Conservation (phyloP, 1,140 invertebrate genomes). For the Drosophila sechellia region DNA sequence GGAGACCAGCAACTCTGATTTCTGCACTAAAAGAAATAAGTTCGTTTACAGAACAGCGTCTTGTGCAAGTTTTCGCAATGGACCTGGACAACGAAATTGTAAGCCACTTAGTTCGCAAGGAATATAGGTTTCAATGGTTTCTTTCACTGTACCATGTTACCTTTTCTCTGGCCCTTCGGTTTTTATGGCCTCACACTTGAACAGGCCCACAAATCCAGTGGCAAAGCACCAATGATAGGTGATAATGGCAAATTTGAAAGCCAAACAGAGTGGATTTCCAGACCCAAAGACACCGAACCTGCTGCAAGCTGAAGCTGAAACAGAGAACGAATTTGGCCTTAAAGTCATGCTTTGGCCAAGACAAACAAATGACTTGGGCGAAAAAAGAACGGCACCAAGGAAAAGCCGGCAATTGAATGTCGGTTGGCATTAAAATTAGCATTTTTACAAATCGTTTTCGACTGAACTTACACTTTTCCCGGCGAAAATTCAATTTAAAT, state of each 20-base stretch:
- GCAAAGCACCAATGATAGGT: conserved; percentile 82
- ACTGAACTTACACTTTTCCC: conserved; percentile 16
- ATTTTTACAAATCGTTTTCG: conserved; percentile 48
- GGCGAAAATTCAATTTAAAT: conserved; percentile 60
- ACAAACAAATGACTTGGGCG: conserved; percentile 31
- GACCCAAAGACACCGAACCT: conserved; percentile 17
- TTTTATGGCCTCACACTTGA: conserved; percentile 61
- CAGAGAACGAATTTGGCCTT: conserved; percentile 12
- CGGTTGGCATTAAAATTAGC: conserved; percentile 51
- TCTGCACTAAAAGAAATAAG: neutral
- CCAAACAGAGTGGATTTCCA: conserved; percentile 2
- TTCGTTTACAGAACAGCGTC: too few relatives aligned
- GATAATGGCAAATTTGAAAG: conserved; percentile 80
- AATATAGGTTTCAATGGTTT: neutral
- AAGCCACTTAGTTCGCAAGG: too few relatives aligned
- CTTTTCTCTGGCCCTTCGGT: conserved; percentile 52
- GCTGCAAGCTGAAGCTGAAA: conserved; percentile 6
- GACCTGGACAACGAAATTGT: neutral
- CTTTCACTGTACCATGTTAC: conserved; percentile 40
- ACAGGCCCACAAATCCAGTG: conserved; percentile 66
- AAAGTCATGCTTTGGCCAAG: conserved; percentile 29
- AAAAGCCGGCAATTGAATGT: conserved; percentile 44
- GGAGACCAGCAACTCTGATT: conserved; percentile 20
- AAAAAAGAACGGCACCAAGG: conserved; percentile 1
- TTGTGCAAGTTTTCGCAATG: neutral